phyloP scores from a whole-genome alignment of 2,888 invertebrate species.

The Saturnia pavonia region DNA sequence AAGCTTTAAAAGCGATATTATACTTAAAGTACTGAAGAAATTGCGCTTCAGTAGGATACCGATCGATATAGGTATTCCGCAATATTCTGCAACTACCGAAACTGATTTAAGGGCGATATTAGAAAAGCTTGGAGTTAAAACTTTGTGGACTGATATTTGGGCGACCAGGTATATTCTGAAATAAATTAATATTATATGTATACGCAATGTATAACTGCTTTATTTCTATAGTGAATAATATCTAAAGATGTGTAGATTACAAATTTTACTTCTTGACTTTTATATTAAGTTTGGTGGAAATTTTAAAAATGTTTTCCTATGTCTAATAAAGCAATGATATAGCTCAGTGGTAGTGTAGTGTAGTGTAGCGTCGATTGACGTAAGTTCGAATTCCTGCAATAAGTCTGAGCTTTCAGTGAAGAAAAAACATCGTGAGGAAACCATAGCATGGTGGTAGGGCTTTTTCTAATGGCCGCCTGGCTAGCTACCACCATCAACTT shows the following conservation, averaged over 20 bases:
- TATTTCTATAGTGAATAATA: background rate
- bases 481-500: too few species aligned
- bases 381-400: too few species aligned
- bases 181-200: background rate
- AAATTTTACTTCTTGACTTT: background rate
- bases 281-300: background rate
- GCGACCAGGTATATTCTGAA: slow-evolving; percentile 34
- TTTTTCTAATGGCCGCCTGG: too few species aligned
- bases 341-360: too few species aligned
- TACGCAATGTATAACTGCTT: background rate
- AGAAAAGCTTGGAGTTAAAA: slow-evolving; percentile 35
- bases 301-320: background rate
- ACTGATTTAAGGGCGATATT: slow-evolving; percentile 35
- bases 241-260: background rate
- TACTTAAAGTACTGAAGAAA: slow-evolving; percentile 35
- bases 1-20: slow-evolving; percentile 10
- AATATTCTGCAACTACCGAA: slow-evolving; percentile 36
- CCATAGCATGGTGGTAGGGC: too few species aligned
- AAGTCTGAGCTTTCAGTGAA: too few species aligned
- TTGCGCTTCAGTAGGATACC: slow-evolving; percentile 39
- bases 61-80: slow-evolving; percentile 43
- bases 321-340: too few species aligned
- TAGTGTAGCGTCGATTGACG: too few species aligned
- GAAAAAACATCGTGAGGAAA: too few species aligned
- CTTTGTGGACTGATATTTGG: slow-evolving; percentile 38